Evolutionary conservation across 37 sponge, comb jelly and placozoan species (phyloP).

Genomic region (Bolinopsis microptera): DNA sequence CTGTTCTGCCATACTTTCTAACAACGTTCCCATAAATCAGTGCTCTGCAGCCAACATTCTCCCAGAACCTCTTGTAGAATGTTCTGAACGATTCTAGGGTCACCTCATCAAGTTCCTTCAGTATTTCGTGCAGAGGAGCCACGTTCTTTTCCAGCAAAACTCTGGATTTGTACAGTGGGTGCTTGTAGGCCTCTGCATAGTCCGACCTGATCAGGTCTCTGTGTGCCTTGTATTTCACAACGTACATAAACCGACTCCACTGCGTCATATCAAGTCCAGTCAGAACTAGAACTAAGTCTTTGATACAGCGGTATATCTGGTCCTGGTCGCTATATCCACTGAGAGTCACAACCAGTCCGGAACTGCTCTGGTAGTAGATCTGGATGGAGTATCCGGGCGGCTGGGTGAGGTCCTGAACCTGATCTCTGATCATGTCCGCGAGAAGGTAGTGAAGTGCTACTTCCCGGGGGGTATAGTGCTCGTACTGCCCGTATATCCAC

Average conservation of each 20-base stretch:
- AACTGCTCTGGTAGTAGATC: conserved; percentile 42
- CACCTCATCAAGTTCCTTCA: background rate
- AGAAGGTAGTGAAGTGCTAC: conserved; percentile 53
- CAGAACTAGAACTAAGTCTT: background rate
- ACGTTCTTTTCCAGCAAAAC: conserved; percentile 61
- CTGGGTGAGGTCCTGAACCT: conserved; percentile 1
- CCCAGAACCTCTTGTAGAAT: background rate
- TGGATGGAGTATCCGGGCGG: background rate
- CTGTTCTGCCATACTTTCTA: background rate
- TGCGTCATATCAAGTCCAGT: background rate
- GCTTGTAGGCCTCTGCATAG: conserved; percentile 64
- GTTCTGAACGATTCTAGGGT: background rate
- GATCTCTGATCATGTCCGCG: background rate
- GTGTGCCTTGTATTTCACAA: conserved; percentile 34
- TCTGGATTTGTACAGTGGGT: conserved; percentile 40
- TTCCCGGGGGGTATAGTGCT: conserved; percentile 7
- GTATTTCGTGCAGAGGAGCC: background rate
- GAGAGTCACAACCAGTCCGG: background rate
- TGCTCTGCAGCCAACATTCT: background rate
- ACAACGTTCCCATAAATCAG: conserved; percentile 26
- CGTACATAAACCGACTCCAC: background rate
- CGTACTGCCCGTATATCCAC: background rate
- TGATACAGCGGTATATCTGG: background rate
- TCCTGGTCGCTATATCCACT: conserved; percentile 31
- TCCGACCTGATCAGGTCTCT: conserved; percentile 14